Evolutionary conservation across 1,140 invertebrate genomes (phyloP).

Genomic region (Procambarus clarkii): DNA sequence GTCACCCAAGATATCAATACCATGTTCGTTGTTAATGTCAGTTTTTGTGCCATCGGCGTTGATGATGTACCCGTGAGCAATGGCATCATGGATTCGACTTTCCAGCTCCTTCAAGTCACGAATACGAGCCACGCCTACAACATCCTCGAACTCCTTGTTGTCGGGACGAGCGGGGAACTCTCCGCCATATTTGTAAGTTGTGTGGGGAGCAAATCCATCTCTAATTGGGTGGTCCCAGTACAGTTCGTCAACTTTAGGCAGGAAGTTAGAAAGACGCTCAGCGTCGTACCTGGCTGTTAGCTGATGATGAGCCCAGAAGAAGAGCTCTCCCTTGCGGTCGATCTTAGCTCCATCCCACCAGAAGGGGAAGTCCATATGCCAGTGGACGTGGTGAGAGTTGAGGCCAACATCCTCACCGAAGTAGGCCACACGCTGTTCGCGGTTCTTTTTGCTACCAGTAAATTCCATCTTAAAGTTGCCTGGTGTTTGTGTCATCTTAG

Average conservation of each 20-base stretch:
- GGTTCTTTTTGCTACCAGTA: slow-evolving; percentile 70
- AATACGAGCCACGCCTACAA: slow-evolving; percentile 74
- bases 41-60: slow-evolving; percentile 72
- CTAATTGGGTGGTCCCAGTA: slow-evolving; percentile 75
- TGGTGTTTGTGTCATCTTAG: slow-evolving; percentile 75
- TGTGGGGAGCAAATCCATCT: slow-evolving; percentile 81
- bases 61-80: slow-evolving; percentile 80
- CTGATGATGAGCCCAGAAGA: slow-evolving; percentile 66
- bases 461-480: slow-evolving; percentile 59
- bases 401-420: slow-evolving; percentile 73
- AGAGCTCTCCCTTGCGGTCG: slow-evolving; percentile 75
- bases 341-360: slow-evolving; percentile 76
- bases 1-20: slow-evolving; percentile 73
- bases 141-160: slow-evolving; percentile 76
- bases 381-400: slow-evolving; percentile 74
- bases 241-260: slow-evolving; percentile 68
- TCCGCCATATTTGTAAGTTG: slow-evolving; percentile 81
- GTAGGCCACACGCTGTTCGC: slow-evolving; percentile 73
- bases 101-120: slow-evolving; percentile 78
- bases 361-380: slow-evolving; percentile 73
- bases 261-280: slow-evolving; percentile 66
- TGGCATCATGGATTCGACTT: slow-evolving; percentile 81
- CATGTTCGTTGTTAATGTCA: slow-evolving; percentile 65
- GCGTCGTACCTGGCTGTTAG: slow-evolving; percentile 74
- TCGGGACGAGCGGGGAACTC: slow-evolving; percentile 80